These are phyloP conservation scores for Sebastes itinus DNA, from an alignment of 2,797 vertebrate genomes.

Conservation along the genomic window DNA sequence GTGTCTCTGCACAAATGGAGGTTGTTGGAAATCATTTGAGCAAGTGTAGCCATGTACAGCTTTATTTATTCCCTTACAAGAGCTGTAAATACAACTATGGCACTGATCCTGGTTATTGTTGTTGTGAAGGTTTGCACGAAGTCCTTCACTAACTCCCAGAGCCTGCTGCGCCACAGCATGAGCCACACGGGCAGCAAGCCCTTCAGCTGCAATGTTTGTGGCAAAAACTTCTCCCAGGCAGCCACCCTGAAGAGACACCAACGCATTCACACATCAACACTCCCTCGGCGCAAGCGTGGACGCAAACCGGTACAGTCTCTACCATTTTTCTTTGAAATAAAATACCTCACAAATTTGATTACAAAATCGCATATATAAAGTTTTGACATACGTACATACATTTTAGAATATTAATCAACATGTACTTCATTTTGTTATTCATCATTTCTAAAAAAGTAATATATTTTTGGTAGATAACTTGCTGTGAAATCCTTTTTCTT, in stretches of 20 bases:
- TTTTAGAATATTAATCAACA: background rate
- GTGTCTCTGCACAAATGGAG: conserved; percentile 17
- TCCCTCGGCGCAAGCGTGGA: conserved; percentile 73
- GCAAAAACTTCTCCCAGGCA: conserved; percentile 84
- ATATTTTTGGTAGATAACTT: background rate
- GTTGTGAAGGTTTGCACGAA: conserved; percentile 84
- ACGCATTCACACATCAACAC: conserved; percentile 77
- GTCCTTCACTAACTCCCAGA: conserved; percentile 90
- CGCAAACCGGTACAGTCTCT: conserved; percentile 71
- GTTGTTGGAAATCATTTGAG: conserved; percentile 6
- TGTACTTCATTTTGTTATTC: background rate
- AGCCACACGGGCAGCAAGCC: conserved; percentile 88
- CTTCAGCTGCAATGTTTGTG: conserved; percentile 86
- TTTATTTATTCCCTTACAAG: conserved; percentile 11
- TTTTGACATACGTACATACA: no score
- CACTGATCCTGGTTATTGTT: conserved; percentile 36
- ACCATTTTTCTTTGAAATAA: background rate
- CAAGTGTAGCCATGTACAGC: background rate
- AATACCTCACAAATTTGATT: background rate
- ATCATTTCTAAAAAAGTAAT: background rate
- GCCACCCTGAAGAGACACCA: conserved; percentile 90
- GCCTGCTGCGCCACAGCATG: conserved; percentile 90
- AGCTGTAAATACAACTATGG: background rate
- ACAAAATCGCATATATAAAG: background rate
- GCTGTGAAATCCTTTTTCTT: background rate